Conservation (phyloP, 2,888 invertebrate species). For the Nysson spinosus region DNA sequence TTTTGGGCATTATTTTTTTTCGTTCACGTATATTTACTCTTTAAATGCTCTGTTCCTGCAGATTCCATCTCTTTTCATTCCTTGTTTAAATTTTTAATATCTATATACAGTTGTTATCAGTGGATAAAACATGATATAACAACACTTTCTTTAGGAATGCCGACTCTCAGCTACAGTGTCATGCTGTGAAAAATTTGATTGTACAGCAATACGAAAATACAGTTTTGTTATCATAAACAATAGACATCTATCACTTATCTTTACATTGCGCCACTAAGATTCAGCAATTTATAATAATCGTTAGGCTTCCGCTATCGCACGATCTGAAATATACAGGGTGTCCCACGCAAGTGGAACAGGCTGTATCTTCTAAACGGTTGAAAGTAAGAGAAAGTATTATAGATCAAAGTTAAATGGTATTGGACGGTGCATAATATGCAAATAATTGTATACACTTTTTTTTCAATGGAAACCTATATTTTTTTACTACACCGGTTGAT, state of each 20-base stretch:
- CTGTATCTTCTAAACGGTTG: too few relatives aligned
- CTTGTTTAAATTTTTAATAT: conserved; percentile 45
- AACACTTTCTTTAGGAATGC: conserved; percentile 45
- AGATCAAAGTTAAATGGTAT: too few relatives aligned
- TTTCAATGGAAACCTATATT: too few relatives aligned
- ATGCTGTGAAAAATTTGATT: conserved; percentile 61
- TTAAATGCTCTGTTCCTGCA: conserved; percentile 58
- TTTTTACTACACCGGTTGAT: too few relatives aligned
- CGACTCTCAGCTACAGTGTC: conserved; percentile 35
- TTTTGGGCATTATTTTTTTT: conserved; percentile 18
- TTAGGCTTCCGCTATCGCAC: conserved; percentile 22
- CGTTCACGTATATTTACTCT: conserved; percentile 50
- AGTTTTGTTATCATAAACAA: conserved; percentile 59
- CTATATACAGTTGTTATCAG: conserved; percentile 54
- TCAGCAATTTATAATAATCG: conserved; percentile 40
- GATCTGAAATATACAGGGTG: conserved; percentile 21
- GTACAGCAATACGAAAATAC: conserved; percentile 66
- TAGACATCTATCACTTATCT: conserved; percentile 44
- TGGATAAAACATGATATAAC: conserved; percentile 46
- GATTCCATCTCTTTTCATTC: conserved; percentile 48
- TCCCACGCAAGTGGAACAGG: too few relatives aligned
- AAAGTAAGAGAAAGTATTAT: too few relatives aligned
- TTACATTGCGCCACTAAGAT: conserved; percentile 39
- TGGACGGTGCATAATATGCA: too few relatives aligned
- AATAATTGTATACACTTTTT: too few relatives aligned